Evolutionary conservation across 2,888 invertebrate genomes (phyloP), one percentile per base, ranked within the genome.

Genomic region (Drosophila melanocephala): DNA sequence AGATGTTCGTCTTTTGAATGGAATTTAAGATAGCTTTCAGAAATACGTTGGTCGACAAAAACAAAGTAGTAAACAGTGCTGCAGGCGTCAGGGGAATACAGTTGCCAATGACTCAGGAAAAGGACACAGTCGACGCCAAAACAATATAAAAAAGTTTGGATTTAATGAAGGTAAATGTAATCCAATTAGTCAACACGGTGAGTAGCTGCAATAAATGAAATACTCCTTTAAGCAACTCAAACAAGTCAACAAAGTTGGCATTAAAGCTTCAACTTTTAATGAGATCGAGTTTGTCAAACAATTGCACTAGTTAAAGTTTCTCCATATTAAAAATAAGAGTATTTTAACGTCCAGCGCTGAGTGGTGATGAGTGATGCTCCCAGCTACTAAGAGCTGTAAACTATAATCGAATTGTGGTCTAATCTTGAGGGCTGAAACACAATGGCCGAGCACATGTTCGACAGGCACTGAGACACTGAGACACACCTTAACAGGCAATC

Each of bases 381-480:
- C 26, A 3, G 32, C 33, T 26, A 10, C 22, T n/a, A 4, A 19
- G 22, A 26, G 14, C 26, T 55, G 32, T 28, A 33, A 63, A 61
- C 26, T 33, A 42, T 39, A 55, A 62, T 67, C 53, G 44, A 53
- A 47, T 55, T 44, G 35, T 35, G 53, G 22, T 16, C 14, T 26
- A 33, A 16, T 26, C n/a, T 26, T 30, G n/a, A 63, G 58, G 35
- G 55, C 62, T 68, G 42, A 52, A 12, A 42, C 32, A 57, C 42
- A 60, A 69, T 79, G 35, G 55, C 62, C 28, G 33, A 71, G 70
- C 85, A 87, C 67, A 57, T 84, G 84, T 79, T 84, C 42, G 61
- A 78, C 72, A 75, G 59, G 55, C 37, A 50, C 47, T 55, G 69
- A 33, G 33, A 33, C 42, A 44, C 47, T 55, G 67, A 53, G 57